Evolutionary conservation across 53 echinoderm and acorn worm species (phyloP).

Genomic region (Zoroaster sp.): DNA sequence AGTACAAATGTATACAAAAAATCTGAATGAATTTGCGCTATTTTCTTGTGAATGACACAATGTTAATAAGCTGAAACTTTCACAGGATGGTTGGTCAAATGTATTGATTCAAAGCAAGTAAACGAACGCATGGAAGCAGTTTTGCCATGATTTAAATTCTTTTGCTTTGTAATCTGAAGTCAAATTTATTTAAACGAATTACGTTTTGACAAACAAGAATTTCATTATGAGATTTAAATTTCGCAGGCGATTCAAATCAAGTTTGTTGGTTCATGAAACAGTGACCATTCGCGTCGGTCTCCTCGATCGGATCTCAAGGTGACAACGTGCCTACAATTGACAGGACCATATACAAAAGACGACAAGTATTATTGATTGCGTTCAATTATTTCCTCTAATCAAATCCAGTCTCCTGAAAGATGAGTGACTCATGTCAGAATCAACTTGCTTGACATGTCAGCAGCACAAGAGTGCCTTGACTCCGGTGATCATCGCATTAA

Average conservation of each 20-base stretch:
- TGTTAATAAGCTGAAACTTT: too few relatives aligned
- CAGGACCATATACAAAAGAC: not conserved
- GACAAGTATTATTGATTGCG: not conserved
- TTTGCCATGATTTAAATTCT: not conserved
- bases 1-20: too few relatives aligned
- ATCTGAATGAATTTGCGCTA: too few relatives aligned
- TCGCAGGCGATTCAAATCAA: not conserved
- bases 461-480: conserved; percentile 30
- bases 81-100: too few relatives aligned
- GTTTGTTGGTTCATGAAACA: not conserved
- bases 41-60: too few relatives aligned
- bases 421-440: conserved; percentile 36
- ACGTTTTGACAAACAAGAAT: not conserved
- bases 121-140: not conserved
- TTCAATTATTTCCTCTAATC: not conserved
- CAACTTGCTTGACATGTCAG: conserved; percentile 15
- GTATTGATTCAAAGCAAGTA: too few relatives aligned
- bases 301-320: too few relatives aligned
- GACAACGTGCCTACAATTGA: not conserved
- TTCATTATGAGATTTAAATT: not conserved
- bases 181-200: not conserved
- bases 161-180: too few relatives aligned
- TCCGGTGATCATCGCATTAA: not conserved
- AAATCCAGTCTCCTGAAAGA: not conserved
- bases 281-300: not conserved